phyloP scores from a whole-genome alignment of 2,888 invertebrate species.

The Mechanitis messenoides region DNA sequence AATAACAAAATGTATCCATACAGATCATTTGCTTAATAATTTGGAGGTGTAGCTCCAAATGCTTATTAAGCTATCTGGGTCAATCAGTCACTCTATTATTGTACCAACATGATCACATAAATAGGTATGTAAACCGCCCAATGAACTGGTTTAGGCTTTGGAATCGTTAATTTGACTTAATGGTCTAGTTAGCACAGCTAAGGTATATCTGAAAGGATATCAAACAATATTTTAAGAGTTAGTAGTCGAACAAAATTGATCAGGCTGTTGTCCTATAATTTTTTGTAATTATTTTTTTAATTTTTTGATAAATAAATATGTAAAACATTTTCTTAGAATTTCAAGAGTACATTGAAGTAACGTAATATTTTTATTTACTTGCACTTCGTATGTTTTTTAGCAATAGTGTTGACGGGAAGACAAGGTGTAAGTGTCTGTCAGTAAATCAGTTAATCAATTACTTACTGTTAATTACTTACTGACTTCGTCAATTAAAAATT shows the following conservation, averaged over 20 bases:
- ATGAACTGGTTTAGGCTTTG: constrained; percentile 11
- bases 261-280: not conserved
- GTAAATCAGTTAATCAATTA: too few species aligned
- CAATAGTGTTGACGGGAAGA: too few species aligned
- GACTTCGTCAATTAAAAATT: too few species aligned
- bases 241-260: constrained; percentile 9
- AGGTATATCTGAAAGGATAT: constrained; percentile 14
- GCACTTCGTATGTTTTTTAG: too few species aligned
- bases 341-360: too few species aligned
- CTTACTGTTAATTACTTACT: too few species aligned
- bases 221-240: constrained; percentile 12
- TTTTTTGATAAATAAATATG: too few species aligned
- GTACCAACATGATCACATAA: constrained; percentile 9
- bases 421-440: too few species aligned
- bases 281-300: too few species aligned
- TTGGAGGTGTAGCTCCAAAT: not conserved
- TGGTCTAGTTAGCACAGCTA: constrained; percentile 19
- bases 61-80: constrained; percentile 1
- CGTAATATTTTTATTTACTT: too few species aligned
- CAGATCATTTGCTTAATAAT: not conserved
- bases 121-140: constrained; percentile 15
- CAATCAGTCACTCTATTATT: constrained; percentile 5
- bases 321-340: too few species aligned
- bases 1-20: not conserved
- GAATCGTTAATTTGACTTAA: constrained; percentile 16